A percentile compares a stretch with the other conserved stretches of the same genome.
Conservation (phyloP, 2,888 invertebrate genomes). For the Temnothorax rugatulus region DNA sequence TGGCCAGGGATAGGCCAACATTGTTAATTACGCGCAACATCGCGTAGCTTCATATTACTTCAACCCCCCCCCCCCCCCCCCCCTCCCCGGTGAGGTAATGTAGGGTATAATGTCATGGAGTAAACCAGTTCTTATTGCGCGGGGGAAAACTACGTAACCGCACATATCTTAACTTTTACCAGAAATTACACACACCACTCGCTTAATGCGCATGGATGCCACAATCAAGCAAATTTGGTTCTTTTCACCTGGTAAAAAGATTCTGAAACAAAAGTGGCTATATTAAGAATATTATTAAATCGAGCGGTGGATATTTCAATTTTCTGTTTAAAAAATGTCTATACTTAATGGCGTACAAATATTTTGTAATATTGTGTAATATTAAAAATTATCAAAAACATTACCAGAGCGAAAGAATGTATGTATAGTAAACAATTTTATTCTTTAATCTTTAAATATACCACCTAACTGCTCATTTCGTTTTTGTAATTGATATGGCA, state of each 20-base stretch:
- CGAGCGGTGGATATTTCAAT: background rate
- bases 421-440: background rate
- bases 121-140: conserved; percentile 72
- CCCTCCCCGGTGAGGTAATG: conserved; percentile 56
- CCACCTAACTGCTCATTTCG: background rate
- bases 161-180: conserved; percentile 64
- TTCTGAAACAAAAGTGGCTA: background rate
- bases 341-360: background rate
- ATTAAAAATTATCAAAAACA: background rate
- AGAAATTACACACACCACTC: conserved; percentile 51
- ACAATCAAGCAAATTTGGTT: conserved; percentile 31
- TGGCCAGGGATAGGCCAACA: conserved; percentile 57
- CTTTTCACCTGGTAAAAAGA: background rate
- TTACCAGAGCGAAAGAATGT: background rate
- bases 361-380: no score
- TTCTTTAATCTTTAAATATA: background rate
- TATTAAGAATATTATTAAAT: background rate
- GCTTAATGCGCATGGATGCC: conserved; percentile 33
- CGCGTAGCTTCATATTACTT: conserved; percentile 68
- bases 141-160: conserved; percentile 51
- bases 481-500: background rate
- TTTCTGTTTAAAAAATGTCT: background rate
- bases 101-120: conserved; percentile 67
- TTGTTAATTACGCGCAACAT: conserved; percentile 69
- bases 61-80: conserved; percentile 60